phyloP scores from a whole-genome alignment of 2,888 invertebrate genomes.

The Lithophane leautieri region DNA sequence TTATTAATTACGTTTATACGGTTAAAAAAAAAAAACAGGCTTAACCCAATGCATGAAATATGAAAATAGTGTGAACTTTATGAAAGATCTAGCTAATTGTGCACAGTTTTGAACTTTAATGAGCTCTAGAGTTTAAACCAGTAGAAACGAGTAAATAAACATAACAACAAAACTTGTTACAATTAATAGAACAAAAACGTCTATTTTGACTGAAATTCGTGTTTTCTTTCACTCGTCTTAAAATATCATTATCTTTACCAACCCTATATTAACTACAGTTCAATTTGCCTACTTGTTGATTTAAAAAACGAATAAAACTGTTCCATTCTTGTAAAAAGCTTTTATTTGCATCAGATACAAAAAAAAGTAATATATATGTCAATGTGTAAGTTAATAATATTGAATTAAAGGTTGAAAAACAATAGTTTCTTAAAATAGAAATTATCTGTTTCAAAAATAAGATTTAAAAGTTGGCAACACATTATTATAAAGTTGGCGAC shows the following conservation, averaged over 20 bases:
- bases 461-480: slow-evolving; percentile 31
- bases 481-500: slow-evolving; percentile 22
- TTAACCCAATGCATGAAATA: not conserved
- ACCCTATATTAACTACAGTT: not conserved
- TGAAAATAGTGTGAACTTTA: not conserved
- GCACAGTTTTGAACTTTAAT: not conserved
- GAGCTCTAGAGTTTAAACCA: not conserved
- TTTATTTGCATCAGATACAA: not conserved
- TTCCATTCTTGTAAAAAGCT: not conserved
- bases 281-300: not conserved
- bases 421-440: not conserved
- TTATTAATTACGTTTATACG: slow-evolving; percentile 42
- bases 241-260: not conserved
- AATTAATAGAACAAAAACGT: not conserved
- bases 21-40: no score
- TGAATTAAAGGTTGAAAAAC: not conserved
- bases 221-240: not conserved
- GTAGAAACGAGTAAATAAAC: no score
- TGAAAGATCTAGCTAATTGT: not conserved
- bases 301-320: not conserved
- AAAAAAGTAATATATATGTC: no score
- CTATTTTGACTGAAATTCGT: no score
- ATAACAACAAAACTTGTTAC: no score
- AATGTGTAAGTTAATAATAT: no score
- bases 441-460: not conserved